Evolutionary conservation across 2,888 invertebrate genomes (phyloP), one percentile per base, ranked within the genome.

Genomic region (Eudemis profundana): DNA sequence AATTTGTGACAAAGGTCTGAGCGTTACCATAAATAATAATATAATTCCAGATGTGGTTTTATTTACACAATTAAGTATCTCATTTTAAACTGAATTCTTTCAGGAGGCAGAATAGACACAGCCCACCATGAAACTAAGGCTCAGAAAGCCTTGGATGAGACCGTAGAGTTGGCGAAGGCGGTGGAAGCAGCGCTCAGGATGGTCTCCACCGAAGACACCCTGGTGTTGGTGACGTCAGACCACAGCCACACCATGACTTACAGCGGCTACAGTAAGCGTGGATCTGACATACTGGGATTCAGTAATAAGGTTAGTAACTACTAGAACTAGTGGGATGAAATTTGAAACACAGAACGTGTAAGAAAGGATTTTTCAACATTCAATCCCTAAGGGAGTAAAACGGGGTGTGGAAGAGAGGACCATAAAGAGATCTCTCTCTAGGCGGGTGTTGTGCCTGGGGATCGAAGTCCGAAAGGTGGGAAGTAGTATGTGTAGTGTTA

Each of bases 191-290:
- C 97, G 0, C 70, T 93, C 29, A 84, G 93, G 46, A 80, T 95
- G 82, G 95, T 95, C 0, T 87, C 92, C 69, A 83, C 85, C 0
- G 88, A 94, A 0, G 96, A 98, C 15, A 98, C 98, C 0, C 87
- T 98, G 21, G 93, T 97, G 8, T 93, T 98, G 1, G 97, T 96
- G 12, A 96, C 96, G 0, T 93, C 96, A 0, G 97, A 97, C 84
- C 97, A 97, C 78, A 95, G 96, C 1, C 97, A 97, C 78, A 94
- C 95, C 0, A 94, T 97, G 93, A 93, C 93, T 10, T 93, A 95
- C 62, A 94, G 93, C 23, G 97, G 97, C 0, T 97, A 97, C 79
- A 94, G 95, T 44, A 90, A 93, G 53, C 87, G 96, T 36, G 93
- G 93, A 0, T 78, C 85, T 0, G 89, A 92, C 72, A 91, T 93